Evolutionary conservation across 2,113 vertebrate species (phyloP).

Genomic region (Gymnobelideus leadbeateri): DNA sequence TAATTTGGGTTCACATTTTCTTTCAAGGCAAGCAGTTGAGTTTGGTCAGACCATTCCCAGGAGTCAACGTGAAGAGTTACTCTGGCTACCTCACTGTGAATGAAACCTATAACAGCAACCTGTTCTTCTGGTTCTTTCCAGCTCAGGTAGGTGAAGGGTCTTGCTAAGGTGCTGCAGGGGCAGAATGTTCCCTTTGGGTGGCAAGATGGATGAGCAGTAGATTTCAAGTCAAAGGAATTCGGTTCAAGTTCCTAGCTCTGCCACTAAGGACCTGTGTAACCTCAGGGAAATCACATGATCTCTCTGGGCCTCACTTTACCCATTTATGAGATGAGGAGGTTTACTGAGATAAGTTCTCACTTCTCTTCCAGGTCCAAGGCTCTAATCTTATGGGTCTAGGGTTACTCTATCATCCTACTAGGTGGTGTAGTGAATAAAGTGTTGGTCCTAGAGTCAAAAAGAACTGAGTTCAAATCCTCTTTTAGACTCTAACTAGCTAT

Average conservation of each 20-base stretch:
- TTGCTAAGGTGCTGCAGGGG: background rate
- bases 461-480: background rate
- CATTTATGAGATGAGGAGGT: background rate
- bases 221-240: background rate
- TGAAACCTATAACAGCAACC: constrained; percentile 90
- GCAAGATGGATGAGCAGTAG: background rate
- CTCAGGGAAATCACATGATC: background rate
- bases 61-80: constrained; percentile 86
- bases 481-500: background rate
- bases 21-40: constrained; percentile 85
- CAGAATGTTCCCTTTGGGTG: background rate
- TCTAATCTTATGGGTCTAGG: background rate
- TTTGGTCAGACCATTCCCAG: constrained; percentile 84
- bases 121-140: constrained; percentile 93
- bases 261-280: background rate
- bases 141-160: constrained; percentile 84
- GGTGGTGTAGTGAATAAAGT: too few species aligned
- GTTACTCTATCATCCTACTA: background rate
- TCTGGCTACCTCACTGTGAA: constrained; percentile 89
- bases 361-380: background rate
- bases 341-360: background rate
- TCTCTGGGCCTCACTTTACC: background rate
- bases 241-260: background rate
- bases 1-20: constrained; percentile 47
- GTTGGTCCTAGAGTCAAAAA: background rate